phyloP scores from a whole-genome alignment of 2,797 vertebrate species.

The Anisognathus igniventris region DNA sequence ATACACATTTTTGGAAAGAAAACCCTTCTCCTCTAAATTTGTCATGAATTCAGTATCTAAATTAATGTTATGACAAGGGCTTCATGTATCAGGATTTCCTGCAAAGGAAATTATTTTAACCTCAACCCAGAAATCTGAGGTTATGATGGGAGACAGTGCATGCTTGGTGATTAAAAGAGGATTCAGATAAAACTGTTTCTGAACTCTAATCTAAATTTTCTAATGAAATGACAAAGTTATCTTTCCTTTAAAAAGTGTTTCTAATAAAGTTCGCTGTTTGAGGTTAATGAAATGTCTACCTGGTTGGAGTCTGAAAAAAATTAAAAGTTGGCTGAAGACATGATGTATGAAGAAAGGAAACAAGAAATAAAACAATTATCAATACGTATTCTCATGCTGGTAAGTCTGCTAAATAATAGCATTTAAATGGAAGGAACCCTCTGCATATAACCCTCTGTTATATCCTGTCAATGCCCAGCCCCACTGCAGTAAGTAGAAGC shows the following conservation, averaged over 20 bases:
- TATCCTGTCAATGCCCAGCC: background rate
- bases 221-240: constrained; percentile 24
- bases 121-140: constrained; percentile 5
- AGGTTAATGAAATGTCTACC: constrained; percentile 7
- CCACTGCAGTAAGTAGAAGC: background rate
- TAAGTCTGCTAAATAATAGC: background rate
- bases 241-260: background rate
- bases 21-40: background rate
- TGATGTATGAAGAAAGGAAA: background rate
- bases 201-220: background rate
- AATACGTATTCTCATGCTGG: background rate
- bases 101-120: constrained; percentile 36
- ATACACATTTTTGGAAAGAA: background rate
- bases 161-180: constrained; percentile 32
- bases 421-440: background rate
- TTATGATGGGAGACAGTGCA: background rate
- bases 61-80: constrained; percentile 20
- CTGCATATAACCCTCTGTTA: background rate
- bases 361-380: background rate
- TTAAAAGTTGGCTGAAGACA: background rate
- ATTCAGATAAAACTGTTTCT: background rate
- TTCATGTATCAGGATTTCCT: constrained; percentile 38
- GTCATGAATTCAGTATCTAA: background rate
- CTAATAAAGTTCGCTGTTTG: background rate
- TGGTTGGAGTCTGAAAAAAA: background rate